A percentile compares a stretch with the other conserved stretches of the same genome.
These are phyloP conservation scores for Caloenas nicobarica DNA, from an alignment of 2,113 vertebrate species.

Conservation along the genomic window DNA sequence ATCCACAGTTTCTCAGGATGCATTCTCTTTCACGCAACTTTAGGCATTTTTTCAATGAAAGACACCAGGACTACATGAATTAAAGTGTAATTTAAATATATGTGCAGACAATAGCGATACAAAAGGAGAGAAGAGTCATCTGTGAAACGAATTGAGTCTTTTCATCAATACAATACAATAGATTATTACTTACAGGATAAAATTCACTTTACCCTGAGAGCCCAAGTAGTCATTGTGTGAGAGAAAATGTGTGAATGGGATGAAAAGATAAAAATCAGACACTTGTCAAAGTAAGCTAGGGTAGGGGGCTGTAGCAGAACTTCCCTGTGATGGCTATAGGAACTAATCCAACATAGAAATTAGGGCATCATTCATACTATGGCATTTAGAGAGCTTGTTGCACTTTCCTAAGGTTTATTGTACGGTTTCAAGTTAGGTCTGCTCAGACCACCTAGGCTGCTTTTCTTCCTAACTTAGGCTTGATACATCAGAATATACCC, in stretches of 20 bases:
- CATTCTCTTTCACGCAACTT: background rate
- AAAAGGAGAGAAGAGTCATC: slow-evolving; percentile 33
- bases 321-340: slow-evolving; percentile 3
- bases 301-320: background rate
- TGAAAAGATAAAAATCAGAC: slow-evolving; percentile 51
- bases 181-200: slow-evolving; percentile 14
- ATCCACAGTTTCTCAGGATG: background rate
- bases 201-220: slow-evolving; percentile 40
- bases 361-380: background rate
- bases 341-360: background rate
- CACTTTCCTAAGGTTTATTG: background rate
- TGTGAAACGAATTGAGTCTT: slow-evolving; percentile 35
- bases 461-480: slow-evolving; percentile 17
- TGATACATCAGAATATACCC: background rate
- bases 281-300: slow-evolving; percentile 16
- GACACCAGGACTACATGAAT: slow-evolving; percentile 25
- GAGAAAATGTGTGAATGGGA: slow-evolving; percentile 27
- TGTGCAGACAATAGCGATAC: slow-evolving; percentile 32
- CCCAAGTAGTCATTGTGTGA: slow-evolving; percentile 39
- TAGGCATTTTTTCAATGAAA: slow-evolving; percentile 29
- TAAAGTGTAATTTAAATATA: slow-evolving; percentile 66
- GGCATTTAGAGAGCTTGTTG: slow-evolving; percentile 1
- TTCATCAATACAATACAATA: slow-evolving; percentile 33
- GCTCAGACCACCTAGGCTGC: slow-evolving; percentile 5
- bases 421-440: background rate